Evolutionary conservation across 2,797 vertebrate genomes (phyloP).

Genomic region (Cossypha niveicapilla): DNA sequence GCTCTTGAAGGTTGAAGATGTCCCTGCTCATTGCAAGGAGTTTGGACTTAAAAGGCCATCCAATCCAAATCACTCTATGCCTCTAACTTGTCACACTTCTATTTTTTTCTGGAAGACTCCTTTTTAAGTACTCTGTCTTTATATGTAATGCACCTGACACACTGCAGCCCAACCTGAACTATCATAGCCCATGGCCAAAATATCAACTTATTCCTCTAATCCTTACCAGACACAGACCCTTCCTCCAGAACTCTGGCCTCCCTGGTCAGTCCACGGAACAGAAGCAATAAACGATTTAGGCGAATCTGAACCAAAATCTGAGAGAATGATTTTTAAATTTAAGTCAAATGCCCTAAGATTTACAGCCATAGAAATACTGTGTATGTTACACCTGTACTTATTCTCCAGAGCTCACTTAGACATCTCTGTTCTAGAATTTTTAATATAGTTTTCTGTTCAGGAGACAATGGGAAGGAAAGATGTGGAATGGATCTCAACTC

Average conservation of each 20-base stretch:
- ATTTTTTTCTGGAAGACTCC: background rate
- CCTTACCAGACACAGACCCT: constrained; percentile 44
- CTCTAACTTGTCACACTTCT: background rate
- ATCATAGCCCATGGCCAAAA: background rate
- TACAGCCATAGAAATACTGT: background rate
- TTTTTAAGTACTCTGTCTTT: background rate
- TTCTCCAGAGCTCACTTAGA: background rate
- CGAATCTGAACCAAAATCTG: constrained; percentile 67
- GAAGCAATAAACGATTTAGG: constrained; percentile 41
- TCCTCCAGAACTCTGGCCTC: background rate
- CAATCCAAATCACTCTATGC: background rate
- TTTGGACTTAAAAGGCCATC: background rate
- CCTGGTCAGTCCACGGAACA: constrained; percentile 28
- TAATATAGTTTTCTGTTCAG: background rate
- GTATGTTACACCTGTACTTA: background rate
- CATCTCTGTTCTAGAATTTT: background rate
- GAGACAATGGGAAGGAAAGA: background rate
- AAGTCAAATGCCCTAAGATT: background rate
- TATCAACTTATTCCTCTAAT: background rate
- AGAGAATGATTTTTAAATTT: background rate
- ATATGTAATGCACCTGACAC: background rate
- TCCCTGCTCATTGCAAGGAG: background rate
- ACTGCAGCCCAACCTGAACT: background rate
- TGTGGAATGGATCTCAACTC: background rate
- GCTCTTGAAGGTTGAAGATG: background rate